A percentile compares a stretch with the other conserved stretches of the same genome.
These are phyloP conservation scores for Drosophila kikkawai DNA, from an alignment of 1,140 invertebrate species.

Conservation along the genomic window DNA sequence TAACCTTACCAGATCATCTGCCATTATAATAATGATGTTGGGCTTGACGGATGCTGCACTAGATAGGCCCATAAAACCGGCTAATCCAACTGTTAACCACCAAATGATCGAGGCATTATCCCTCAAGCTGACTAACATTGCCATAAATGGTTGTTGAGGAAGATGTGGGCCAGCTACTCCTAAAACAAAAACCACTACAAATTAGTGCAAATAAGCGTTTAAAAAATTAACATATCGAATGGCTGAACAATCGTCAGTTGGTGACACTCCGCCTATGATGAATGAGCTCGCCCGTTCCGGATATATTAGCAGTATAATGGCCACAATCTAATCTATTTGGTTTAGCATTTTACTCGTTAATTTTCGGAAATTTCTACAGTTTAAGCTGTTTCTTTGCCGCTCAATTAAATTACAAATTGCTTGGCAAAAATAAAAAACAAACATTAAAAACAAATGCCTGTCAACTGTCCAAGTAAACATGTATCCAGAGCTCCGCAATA, in stretches of 20 bases:
- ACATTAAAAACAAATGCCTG: neutral
- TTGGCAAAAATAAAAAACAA: constrained; percentile 3
- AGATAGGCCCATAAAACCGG: neutral
- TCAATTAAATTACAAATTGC: constrained; percentile 19
- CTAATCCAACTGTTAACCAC: constrained; percentile 26
- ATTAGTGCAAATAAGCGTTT: constrained; percentile 30
- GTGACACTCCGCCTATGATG: constrained; percentile 27
- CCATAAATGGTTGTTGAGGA: constrained; percentile 13
- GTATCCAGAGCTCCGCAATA: neutral
- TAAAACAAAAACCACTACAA: constrained; percentile 15
- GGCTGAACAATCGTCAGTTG: constrained; percentile 10
- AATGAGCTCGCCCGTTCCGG: constrained; percentile 34
- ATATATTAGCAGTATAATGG: constrained; percentile 24
- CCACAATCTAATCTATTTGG: neutral
- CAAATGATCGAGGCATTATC: constrained; percentile 14
- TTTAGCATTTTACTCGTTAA: constrained; percentile 2
- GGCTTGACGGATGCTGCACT: constrained; percentile 66
- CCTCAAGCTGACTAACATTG: constrained; percentile 21
- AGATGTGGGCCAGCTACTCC: constrained; percentile 21
- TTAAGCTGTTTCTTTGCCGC: constrained; percentile 4
- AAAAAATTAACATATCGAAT: constrained; percentile 37
- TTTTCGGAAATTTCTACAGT: constrained; percentile 26
- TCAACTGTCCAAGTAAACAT: constrained; percentile 11
- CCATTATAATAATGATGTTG: constrained; percentile 87
- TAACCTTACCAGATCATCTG: constrained; percentile 87